Percentiles rank a stretch among this genome's conserved stretches.
phyloP scores from a whole-genome alignment of 2,113 vertebrate species.

The Heptranchias perlo region DNA sequence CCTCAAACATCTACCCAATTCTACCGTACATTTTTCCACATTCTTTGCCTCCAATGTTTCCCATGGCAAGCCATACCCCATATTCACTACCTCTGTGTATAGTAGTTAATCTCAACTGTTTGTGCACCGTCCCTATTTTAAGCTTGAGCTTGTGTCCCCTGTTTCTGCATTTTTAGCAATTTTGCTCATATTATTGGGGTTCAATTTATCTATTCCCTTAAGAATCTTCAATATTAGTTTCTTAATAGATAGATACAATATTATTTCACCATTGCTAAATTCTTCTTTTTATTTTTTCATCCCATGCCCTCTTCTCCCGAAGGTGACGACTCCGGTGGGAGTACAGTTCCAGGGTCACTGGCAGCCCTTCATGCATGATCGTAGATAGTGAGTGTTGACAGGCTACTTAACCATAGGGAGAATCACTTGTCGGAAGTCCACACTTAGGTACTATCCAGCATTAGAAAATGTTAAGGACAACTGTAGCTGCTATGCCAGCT shows the following conservation, averaged over 20 bases:
- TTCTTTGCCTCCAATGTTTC: neutral
- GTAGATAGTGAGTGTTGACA: neutral
- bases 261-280: neutral
- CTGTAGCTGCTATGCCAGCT: neutral
- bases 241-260: neutral
- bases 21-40: neutral
- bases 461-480: neutral
- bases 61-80: neutral
- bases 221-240: neutral
- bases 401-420: neutral
- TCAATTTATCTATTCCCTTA: too few species aligned
- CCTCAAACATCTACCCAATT: neutral
- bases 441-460: neutral
- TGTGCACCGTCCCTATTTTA: neutral
- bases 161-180: neutral
- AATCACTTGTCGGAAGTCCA: neutral
- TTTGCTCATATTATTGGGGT: neutral
- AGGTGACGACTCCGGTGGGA: neutral
- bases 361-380: neutral
- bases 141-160: neutral
- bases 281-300: neutral
- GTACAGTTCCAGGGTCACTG: neutral
- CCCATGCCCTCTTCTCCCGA: neutral
- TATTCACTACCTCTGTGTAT: neutral
- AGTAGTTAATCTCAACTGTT: neutral